These are phyloP conservation scores for Cyanocitta stelleri DNA, from an alignment of 2,113 vertebrate genomes.

Conservation along the genomic window DNA sequence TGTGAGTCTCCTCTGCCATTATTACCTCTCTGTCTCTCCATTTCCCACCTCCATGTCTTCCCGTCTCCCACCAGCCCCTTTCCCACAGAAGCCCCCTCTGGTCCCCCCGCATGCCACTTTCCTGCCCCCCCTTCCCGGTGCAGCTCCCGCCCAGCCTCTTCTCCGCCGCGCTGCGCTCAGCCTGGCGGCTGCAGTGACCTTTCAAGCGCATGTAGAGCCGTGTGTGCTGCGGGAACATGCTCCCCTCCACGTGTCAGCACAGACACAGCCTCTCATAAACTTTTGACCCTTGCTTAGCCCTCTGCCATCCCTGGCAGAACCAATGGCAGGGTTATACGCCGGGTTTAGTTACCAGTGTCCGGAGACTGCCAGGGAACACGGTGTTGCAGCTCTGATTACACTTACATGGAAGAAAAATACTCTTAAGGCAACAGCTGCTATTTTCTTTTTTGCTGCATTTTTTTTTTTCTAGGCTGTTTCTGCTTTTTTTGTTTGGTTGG, in stretches of 20 bases:
- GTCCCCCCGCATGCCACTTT: rapidly evolving
- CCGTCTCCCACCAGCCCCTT: neutral
- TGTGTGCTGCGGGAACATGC: rapidly evolving
- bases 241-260: neutral
- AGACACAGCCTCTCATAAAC: neutral
- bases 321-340: neutral
- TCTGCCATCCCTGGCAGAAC: neutral
- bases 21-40: neutral
- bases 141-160: neutral
- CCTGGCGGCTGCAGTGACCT: neutral
- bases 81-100: rapidly evolving
- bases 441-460: neutral
- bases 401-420: neutral
- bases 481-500: neutral
- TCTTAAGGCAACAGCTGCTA: neutral
- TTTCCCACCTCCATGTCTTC: rapidly evolving
- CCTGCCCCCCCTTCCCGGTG: rapidly evolving
- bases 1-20: neutral
- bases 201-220: neutral
- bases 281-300: slow-evolving; percentile 1
- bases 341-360: neutral
- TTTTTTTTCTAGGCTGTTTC: neutral
- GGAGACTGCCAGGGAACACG: neutral
- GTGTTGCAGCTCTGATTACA: neutral
- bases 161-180: neutral